These are phyloP conservation scores for Oscheius myriophilus DNA, from an alignment of 2,888 invertebrate genomes.

Conservation along the genomic window DNA sequence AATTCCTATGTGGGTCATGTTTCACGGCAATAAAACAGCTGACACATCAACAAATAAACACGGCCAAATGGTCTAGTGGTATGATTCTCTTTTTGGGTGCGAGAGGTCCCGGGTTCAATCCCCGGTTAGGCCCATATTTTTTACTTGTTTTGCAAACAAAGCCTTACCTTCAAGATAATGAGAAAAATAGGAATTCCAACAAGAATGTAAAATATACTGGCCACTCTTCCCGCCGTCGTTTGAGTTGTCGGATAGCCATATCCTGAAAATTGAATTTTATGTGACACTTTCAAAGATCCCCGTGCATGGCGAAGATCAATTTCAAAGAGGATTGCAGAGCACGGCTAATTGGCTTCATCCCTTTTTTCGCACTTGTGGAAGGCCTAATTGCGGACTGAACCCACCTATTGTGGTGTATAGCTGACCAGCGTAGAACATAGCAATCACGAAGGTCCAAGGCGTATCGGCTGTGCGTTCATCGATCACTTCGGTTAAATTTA, in stretches of 20 bases:
- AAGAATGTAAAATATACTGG: constrained; percentile 65
- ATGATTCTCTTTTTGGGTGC: constrained; percentile 71
- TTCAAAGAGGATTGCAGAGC: too few species aligned
- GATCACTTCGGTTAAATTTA: constrained; percentile 65
- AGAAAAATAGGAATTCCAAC: constrained; percentile 68
- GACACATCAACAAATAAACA: neutral
- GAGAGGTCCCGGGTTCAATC: constrained; percentile 70
- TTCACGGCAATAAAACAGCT: too few species aligned
- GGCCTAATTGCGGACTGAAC: constrained; percentile 11
- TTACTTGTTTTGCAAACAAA: neutral
- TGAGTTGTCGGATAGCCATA: constrained; percentile 66
- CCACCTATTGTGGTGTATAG: constrained; percentile 69
- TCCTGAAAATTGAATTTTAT: constrained; percentile 48
- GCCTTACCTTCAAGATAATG: constrained; percentile 57
- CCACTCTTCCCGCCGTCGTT: constrained; percentile 59
- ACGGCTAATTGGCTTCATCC: constrained; percentile 19
- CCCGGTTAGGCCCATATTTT: constrained; percentile 37
- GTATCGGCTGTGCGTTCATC: constrained; percentile 56
- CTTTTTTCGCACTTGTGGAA: constrained; percentile 4
- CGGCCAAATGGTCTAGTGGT: constrained; percentile 66
- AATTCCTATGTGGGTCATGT: too few species aligned
- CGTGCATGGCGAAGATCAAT: too few species aligned
- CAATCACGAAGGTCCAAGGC: constrained; percentile 66
- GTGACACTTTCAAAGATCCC: neutral
- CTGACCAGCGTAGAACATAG: constrained; percentile 68